Base-by-base conservation (phyloP, 2,797 vertebrate genomes). In the Eremophila alpestris region DNA sequence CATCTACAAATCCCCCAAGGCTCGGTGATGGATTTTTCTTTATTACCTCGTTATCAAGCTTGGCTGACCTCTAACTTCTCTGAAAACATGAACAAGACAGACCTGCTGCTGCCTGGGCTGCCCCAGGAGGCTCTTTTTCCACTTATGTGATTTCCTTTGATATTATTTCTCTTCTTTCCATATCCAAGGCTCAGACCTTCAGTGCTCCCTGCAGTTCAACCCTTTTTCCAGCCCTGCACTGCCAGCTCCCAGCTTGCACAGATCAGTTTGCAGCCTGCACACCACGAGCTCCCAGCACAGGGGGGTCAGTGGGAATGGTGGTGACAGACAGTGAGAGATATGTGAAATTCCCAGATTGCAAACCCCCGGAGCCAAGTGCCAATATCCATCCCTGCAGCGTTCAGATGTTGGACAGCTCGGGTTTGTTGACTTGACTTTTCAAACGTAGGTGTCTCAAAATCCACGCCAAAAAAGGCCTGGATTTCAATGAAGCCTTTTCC, bases 71-170 rank as follows among this genome's bases (percentile, higher is more conserved):
- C 92, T 95, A 92, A 92, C 94, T 95, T 87, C 74, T 93, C 89
- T 81, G 83, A 93, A 87, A 93, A 93, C 83, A 69, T 7, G 91
- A 91, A 81, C 93, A 89, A 95, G 94, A 93, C 70, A 89, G 90
- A 94, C 87, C 89, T 82, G 88, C 80, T 96, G 91, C 87, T 94
- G 93, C 90, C 83, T 68, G 55, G 80, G 83, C 60, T 94, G 92
- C 92, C 91, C 94, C 94, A 86, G 62, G 93, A 88, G 94, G 84
- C 86, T 96, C 95, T 94, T 97, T 97, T 95, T 85, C 96, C 93
- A 96, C 96, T 96, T 95, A 97, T 92, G 87, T 79, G 92, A 96
- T 96, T 97, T 96, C 94, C 94, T 96, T 97, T 95, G 92, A 92
- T 97, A 95, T 95, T 94, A 96, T 86, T 97, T 93, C 95, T 94